Base-by-base conservation (phyloP, 2,888 invertebrate species). In the Harpalus rubripes region DNA sequence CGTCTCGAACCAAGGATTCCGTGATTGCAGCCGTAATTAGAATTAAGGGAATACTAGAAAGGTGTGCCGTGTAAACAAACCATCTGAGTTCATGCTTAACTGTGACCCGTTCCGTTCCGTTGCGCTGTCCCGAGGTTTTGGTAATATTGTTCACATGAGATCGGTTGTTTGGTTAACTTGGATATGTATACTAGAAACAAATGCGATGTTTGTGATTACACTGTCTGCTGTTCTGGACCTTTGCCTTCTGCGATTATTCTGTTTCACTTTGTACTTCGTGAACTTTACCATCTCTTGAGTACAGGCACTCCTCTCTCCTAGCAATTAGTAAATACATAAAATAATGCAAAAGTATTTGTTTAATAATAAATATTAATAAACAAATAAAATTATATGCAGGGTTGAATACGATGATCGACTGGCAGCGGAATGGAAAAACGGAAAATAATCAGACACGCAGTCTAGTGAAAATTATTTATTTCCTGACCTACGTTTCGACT, bases 21-120 rank as follows among this genome's bases (percentile, higher is more conserved):
- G 44, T 81, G 81, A 63, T 63, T 41, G 63, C 58, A 32, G 59
- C 32, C 61, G 16, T 81, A 81, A 81, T 81, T 81, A 81, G 63
- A 81, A 80, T 61, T 59, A 80, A 61, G 59, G 80, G n/a, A 16
- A 59, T 81, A 16, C 63, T 39, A 81, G 65, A 81, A 81, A 81
- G 81, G 81, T 81, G 63, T 41, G 41, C 81, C 10, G 39, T 44
- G 63, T 81, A 81, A 81, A 81, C 81, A 81, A 65, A 81, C 44
- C 61, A 63, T 81, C 81, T 18, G 18, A 44, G 63, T 32, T 63
- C 61, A 52, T 52, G 44, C 41, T 68, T 8, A 39, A 72, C n/a
- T 39, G 7, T 8, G 72, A 68, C 68, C 72, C 16, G 15, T 12
- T n/a, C 18, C 65, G 65, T 65, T 18, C 32, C 39, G 16, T n/a